Conservation (phyloP, 1,140 invertebrate species). For the Chlorops oryzae region DNA sequence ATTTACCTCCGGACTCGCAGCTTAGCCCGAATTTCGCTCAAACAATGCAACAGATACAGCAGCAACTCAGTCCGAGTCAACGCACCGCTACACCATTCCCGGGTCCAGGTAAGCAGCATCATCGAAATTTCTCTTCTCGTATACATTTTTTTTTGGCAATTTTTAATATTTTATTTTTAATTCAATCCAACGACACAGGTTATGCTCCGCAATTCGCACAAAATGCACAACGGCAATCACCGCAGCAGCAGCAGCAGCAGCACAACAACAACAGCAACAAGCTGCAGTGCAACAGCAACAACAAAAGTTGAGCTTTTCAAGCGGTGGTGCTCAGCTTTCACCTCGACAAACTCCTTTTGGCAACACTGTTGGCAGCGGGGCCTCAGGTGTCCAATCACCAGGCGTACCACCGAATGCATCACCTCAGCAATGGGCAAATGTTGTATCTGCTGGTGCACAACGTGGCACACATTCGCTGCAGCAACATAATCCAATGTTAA, state of each 20-base stretch:
- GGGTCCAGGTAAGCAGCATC: conserved; percentile 32
- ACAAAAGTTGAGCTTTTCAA: conserved; percentile 37
- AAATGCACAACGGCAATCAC: conserved; percentile 37
- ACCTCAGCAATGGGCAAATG: conserved; percentile 11
- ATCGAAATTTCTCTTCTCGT: no score
- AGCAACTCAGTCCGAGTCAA: conserved; percentile 43
- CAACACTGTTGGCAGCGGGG: conserved; percentile 15
- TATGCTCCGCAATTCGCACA: conserved; percentile 38
- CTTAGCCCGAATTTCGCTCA: conserved; percentile 59
- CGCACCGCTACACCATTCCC: conserved; percentile 44
- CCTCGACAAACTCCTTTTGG: conserved; percentile 28
- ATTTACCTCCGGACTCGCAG: conserved; percentile 64
- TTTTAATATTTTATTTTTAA: no score
- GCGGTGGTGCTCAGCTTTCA: conserved; percentile 17
- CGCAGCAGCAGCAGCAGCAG: conserved; percentile 35
- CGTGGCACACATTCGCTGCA: conserved; percentile 47
- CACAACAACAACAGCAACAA: conserved; percentile 30
- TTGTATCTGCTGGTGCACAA: conserved; percentile 17
- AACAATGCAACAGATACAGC: conserved; percentile 44
- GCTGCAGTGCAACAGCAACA: conserved; percentile 32
- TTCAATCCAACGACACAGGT: no score
- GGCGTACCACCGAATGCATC: conserved; percentile 18
- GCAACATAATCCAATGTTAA: conserved; percentile 74
- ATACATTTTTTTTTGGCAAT: background rate
- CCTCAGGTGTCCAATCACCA: conserved; percentile 34